Evolutionary conservation across 2,113 vertebrate species (phyloP).

Genomic region (Paratilapia polleni): DNA sequence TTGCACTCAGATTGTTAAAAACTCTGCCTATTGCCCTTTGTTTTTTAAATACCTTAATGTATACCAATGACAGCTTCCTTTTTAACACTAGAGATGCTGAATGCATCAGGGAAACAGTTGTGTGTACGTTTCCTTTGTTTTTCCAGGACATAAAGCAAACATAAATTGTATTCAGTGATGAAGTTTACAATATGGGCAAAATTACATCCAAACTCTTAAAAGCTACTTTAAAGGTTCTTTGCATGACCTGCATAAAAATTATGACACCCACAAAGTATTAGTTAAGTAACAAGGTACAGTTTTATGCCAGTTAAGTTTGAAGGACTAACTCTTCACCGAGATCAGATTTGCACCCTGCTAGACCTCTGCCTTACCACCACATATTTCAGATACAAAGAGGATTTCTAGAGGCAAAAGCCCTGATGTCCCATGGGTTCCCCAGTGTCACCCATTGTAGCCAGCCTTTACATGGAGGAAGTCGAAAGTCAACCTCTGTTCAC

Average conservation of each 20-base stretch:
- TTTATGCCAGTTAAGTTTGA: neutral
- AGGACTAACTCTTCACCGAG: neutral
- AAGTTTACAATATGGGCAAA: neutral
- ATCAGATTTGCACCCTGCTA: no score
- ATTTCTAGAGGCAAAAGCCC: no score
- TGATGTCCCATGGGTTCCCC: no score
- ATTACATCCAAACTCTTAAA: neutral
- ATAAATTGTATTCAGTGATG: neutral
- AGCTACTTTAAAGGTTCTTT: neutral
- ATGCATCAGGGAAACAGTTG: neutral
- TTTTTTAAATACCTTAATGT: no score
- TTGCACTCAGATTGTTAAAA: no score
- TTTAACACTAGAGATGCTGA: neutral
- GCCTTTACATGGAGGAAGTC: no score
- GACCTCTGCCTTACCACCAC: no score
- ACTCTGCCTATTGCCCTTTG: no score
- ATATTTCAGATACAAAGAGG: no score
- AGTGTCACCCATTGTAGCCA: no score
- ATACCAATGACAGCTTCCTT: neutral
- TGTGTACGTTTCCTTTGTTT: neutral
- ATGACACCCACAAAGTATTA: neutral
- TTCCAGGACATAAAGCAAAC: neutral
- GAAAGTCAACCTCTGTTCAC: no score
- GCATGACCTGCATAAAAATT: neutral
- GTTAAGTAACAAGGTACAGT: neutral